These are phyloP conservation scores for Rhagoletis zephyria DNA, from an alignment of 1,140 invertebrate genomes.

Conservation along the genomic window DNA sequence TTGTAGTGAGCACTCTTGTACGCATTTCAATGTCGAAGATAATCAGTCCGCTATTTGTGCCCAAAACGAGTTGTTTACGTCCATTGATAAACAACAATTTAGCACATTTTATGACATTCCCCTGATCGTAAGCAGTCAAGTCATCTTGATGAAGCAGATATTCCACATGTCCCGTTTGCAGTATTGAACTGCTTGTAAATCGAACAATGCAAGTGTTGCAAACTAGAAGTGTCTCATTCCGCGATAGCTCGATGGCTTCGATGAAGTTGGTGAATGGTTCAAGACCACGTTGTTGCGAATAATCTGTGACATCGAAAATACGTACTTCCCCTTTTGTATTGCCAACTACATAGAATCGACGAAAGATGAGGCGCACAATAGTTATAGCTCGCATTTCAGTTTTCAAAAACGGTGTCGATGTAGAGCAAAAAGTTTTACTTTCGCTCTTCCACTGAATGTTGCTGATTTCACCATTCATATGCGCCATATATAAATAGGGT, in stretches of 20 bases:
- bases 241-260: conserved; percentile 53
- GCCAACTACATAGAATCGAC: conserved; percentile 25
- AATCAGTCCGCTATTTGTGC: conserved; percentile 65
- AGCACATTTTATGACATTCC: conserved; percentile 62
- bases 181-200: conserved; percentile 24
- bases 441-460: not conserved
- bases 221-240: conserved; percentile 61
- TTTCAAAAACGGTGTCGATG: not conserved
- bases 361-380: not conserved
- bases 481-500: conserved; percentile 3
- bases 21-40: conserved; percentile 63
- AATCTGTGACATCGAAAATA: not conserved
- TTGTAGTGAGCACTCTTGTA: conserved; percentile 61
- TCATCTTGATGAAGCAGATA: conserved; percentile 45
- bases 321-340: not conserved
- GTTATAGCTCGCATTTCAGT: not conserved
- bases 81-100: conserved; percentile 61
- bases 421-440: not conserved
- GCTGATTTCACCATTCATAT: not conserved
- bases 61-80: conserved; percentile 64
- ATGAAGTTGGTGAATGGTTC: conserved; percentile 62
- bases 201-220: conserved; percentile 56
- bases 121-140: conserved; percentile 53
- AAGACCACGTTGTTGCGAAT: conserved; percentile 25
- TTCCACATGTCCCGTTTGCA: not conserved